phyloP scores from a whole-genome alignment of 2,888 invertebrate genomes.

The Aethes cnicana region DNA sequence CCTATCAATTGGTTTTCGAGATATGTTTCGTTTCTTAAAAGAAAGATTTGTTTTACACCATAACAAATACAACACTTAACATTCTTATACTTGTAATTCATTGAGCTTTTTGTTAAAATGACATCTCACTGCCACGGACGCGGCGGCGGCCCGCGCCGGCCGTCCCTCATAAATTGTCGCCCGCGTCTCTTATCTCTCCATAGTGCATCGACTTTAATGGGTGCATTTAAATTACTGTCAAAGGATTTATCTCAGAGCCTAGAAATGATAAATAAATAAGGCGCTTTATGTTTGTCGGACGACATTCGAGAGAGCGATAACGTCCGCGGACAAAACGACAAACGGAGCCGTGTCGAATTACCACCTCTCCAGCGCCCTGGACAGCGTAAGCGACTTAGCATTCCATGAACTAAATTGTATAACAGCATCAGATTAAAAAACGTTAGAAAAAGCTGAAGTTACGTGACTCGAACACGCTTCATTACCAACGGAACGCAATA shows the following conservation, averaged over 20 bases:
- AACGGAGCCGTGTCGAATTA: constrained; percentile 19
- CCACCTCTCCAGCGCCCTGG: constrained; percentile 1
- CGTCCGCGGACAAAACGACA: constrained; percentile 11
- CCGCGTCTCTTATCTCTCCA: constrained; percentile 4
- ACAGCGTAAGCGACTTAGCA: constrained; percentile 21
- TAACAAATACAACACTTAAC: too few species aligned
- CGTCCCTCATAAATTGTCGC: constrained; percentile 4
- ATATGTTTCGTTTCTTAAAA: too few species aligned
- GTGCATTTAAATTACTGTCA: constrained; percentile 20
- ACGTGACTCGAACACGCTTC: constrained; percentile 19
- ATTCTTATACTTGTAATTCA: too few species aligned
- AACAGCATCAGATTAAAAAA: constrained; percentile 18
- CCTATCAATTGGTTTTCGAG: too few species aligned
- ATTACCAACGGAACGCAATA: constrained; percentile 1
- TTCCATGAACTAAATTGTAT: constrained; percentile 12
- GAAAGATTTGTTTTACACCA: too few species aligned
- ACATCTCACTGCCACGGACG: too few species aligned
- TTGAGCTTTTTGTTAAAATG: too few species aligned
- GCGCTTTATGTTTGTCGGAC: constrained; percentile 1
- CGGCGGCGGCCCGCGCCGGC: too few species aligned
- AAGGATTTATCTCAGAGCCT: constrained; percentile 20
- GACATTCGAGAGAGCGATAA: constrained; percentile 5
- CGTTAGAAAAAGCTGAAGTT: constrained; percentile 8
- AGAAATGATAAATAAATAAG: constrained; percentile 22
- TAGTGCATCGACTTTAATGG: constrained; percentile 19